Base-by-base conservation (phyloP, 2,797 vertebrate genomes). In the Geotrypetes seraphini region DNA sequence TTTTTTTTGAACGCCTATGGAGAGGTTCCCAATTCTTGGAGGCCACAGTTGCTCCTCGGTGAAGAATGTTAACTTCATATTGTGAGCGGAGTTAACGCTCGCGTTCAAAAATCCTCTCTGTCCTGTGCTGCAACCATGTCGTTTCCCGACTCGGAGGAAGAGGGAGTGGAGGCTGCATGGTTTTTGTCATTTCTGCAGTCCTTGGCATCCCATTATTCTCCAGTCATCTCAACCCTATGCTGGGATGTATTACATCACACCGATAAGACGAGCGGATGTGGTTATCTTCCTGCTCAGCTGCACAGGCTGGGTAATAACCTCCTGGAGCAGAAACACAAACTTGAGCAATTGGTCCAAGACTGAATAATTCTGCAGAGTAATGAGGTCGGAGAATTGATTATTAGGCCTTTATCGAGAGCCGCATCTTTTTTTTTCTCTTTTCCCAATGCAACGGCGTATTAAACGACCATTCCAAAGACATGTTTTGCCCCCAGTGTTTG, bases 271-370 rank as follows among this genome's bases (percentile, higher is more conserved):
- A 81, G 79, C 83, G 75, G 80, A 75, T 65, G 78, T 74, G 75
- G 73, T 79, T 86, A 90, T 95, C 91, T 94, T 76, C 75, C 46
- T 75, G 75, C 79, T 88, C 81, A 83, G 88, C 81, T 82, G 81
- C 82, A 73, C 85, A 76, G n/a, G 83, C 71, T 57, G 55, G 72
- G 66, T 74, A 79, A 81, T 77, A 78, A 70, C 74, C 70, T 65
- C 43, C 25, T 16, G 56, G 64, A 75, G 60, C 59, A 60, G 34
- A n/a, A 73, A 69, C 74, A 73, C 67, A 71, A 75, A 81, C 83
- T 79, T 85, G 73, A 72, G 74, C 78, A 81, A 83, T 73, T 62
- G 55, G 78, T 82, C 56, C 53, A 58, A 72, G 63, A 74, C 75
- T 75, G 56, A 78, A 60, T 86, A 83, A 89, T 89, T 86, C 73